These are phyloP conservation scores for Blennius ocellaris DNA, from an alignment of 2,113 vertebrate genomes.

Conservation along the genomic window DNA sequence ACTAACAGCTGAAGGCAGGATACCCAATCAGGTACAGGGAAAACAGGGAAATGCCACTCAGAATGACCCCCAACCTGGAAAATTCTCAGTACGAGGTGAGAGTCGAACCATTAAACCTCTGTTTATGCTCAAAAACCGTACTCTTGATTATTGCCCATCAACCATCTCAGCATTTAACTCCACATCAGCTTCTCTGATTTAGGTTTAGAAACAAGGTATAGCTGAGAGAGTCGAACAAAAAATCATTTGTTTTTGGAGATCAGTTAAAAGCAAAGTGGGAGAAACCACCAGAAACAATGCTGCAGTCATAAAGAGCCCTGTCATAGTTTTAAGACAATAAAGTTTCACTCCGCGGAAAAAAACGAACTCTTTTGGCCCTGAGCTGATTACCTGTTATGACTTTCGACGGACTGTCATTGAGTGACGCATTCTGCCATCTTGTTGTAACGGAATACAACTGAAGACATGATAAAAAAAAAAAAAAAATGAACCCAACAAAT, in stretches of 20 bases:
- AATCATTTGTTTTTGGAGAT: too few relatives aligned
- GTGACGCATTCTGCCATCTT: too few relatives aligned
- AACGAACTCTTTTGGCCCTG: slow-evolving; percentile 24
- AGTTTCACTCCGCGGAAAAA: slow-evolving; percentile 10
- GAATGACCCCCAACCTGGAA: too few relatives aligned
- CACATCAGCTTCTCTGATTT: neutral
- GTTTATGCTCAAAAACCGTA: neutral
- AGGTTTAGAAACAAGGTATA: neutral
- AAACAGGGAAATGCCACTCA: too few relatives aligned
- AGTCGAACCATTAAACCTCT: too few relatives aligned
- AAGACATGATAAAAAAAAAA: too few relatives aligned
- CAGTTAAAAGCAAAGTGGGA: neutral
- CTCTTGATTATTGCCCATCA: neutral
- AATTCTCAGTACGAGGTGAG: too few relatives aligned
- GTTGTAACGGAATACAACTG: too few relatives aligned
- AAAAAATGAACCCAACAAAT: neutral
- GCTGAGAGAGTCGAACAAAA: too few relatives aligned
- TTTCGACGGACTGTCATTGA: neutral
- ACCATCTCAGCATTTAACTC: neutral
- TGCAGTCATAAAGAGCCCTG: slow-evolving; percentile 24
- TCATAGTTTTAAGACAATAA: slow-evolving; percentile 46
- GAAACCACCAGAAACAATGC: neutral
- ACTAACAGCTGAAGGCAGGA: too few relatives aligned
- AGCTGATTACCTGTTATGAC: slow-evolving; percentile 30
- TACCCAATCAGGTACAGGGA: too few relatives aligned